phyloP scores from a whole-genome alignment of 2,113 vertebrate genomes.

The Pangasianodon hypophthalmus region DNA sequence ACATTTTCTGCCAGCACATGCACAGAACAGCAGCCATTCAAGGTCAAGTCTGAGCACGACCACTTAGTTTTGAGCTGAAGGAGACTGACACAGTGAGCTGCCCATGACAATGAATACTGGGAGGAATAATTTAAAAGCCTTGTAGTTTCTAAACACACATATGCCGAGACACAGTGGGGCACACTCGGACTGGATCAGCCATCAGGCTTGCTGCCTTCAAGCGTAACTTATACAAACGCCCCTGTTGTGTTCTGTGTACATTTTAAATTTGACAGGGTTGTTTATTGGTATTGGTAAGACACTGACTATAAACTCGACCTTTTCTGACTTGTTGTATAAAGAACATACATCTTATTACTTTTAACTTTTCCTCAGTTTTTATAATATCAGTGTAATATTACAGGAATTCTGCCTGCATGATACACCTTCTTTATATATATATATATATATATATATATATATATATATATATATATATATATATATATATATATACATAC shows the following conservation, averaged over 20 bases:
- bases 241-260: background rate
- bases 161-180: background rate
- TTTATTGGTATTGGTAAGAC: background rate
- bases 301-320: background rate
- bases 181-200: background rate
- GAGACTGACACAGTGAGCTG: conserved; percentile 30
- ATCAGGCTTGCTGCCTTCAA: conserved; percentile 16
- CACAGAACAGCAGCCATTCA: conserved; percentile 26
- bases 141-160: conserved; percentile 13
- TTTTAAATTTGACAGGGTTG: background rate
- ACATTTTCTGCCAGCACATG: conserved; percentile 21
- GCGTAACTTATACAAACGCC: background rate
- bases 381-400: background rate
- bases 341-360: background rate
- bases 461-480: too few species aligned
- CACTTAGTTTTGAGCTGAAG: background rate
- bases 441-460: too few species aligned
- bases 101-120: conserved; percentile 36
- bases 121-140: conserved; percentile 45
- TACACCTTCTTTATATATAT: background rate
- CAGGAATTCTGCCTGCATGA: background rate
- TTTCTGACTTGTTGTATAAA: background rate
- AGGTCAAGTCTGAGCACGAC: conserved; percentile 41
- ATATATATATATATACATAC: background rate
- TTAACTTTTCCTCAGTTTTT: background rate